Conservation (phyloP, 2,888 invertebrate genomes). For the Limenitis camilla region DNA sequence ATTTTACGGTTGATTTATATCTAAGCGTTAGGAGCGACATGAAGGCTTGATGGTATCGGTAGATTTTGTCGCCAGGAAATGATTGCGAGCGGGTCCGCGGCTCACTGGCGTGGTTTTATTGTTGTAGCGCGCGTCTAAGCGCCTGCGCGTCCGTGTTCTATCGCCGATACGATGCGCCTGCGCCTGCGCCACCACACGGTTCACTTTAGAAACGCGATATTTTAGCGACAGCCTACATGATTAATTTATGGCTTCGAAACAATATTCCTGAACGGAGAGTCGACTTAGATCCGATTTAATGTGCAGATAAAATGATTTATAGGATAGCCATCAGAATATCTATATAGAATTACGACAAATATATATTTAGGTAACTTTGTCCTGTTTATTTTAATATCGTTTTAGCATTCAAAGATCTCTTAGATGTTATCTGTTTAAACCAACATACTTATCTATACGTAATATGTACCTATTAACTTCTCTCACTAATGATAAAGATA, state of each 20-base stretch:
- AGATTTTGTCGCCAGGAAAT: conserved; percentile 70
- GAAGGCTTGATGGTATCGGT: conserved; percentile 61
- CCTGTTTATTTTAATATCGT: background rate
- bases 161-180: conserved; percentile 54
- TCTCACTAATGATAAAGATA: background rate
- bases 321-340: conserved; percentile 35
- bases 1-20: conserved; percentile 59
- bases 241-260: conserved; percentile 68
- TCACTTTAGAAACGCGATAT: conserved; percentile 61
- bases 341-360: conserved; percentile 27
- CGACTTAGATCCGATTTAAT: conserved; percentile 61
- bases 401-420: background rate
- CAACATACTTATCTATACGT: background rate
- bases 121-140: conserved; percentile 40
- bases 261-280: conserved; percentile 53
- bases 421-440: background rate
- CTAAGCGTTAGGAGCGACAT: conserved; percentile 44
- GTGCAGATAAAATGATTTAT: conserved; percentile 68
- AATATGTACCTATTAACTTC: no score
- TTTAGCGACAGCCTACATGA: conserved; percentile 73
- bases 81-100: conserved; percentile 40
- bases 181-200: conserved; percentile 47
- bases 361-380: background rate
- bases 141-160: conserved; percentile 50
- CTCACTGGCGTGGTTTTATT: conserved; percentile 48